These are phyloP conservation scores for Pedetes capensis DNA, from an alignment of 2,113 vertebrate species.

Conservation along the genomic window DNA sequence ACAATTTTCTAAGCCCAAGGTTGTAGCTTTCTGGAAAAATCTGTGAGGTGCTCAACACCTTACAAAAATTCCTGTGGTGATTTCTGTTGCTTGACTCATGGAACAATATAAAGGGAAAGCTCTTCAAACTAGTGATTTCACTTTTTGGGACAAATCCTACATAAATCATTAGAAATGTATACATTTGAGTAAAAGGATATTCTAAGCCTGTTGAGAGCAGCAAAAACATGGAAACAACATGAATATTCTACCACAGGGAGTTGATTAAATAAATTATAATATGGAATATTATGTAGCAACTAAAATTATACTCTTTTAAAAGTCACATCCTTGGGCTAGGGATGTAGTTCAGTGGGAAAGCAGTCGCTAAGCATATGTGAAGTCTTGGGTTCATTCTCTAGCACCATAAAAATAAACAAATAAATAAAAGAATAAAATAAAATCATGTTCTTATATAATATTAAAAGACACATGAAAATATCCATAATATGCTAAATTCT, in stretches of 20 bases:
- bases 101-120: neutral
- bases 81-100: neutral
- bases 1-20: neutral
- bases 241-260: neutral
- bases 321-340: neutral
- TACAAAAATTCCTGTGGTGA: neutral
- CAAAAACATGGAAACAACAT: neutral
- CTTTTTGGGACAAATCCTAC: neutral
- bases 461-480: neutral
- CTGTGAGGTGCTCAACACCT: neutral
- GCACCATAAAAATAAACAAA: neutral
- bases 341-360: neutral
- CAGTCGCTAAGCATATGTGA: too few species aligned
- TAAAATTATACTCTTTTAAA: constrained; percentile 5
- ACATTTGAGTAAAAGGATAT: neutral
- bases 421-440: neutral
- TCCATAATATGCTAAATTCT: neutral
- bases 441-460: neutral
- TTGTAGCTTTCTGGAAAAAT: constrained; percentile 13
- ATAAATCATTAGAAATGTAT: neutral
- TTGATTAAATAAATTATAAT: neutral
- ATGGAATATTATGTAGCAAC: neutral
- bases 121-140: neutral
- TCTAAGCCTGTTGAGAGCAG: neutral
- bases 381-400: too few species aligned